Evolutionary conservation across 2,113 vertebrate genomes (phyloP).

Genomic region (Peucedramus taeniatus): DNA sequence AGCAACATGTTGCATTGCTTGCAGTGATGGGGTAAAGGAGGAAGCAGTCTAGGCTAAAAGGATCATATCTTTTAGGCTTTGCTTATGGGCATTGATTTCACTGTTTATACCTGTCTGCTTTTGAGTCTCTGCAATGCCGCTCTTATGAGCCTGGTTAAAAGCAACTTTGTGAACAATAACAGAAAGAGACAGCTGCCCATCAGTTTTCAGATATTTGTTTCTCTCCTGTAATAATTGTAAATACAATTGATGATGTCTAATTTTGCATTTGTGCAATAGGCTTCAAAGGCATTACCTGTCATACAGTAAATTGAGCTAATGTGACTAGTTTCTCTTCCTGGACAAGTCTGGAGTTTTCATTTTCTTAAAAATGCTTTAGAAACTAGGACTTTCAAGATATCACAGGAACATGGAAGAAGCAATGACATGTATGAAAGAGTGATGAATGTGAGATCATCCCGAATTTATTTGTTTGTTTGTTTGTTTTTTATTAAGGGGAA

Average conservation of each 20-base stretch:
- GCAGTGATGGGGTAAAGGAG: background rate
- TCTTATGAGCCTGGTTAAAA: background rate
- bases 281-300: background rate
- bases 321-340: background rate
- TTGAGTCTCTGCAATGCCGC: background rate
- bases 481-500: background rate
- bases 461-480: background rate
- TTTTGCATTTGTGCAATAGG: background rate
- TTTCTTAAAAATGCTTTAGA: background rate
- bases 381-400: background rate
- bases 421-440: background rate
- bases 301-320: background rate
- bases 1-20: background rate
- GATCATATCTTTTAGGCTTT: background rate
- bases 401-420: background rate
- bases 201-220: background rate
- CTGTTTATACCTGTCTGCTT: background rate
- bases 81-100: background rate
- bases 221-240: background rate
- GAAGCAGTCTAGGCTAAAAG: background rate
- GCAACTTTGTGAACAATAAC: background rate
- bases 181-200: background rate
- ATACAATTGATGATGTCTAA: background rate
- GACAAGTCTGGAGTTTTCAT: background rate
- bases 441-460: background rate